A percentile compares a stretch with the other conserved stretches of the same genome.
Conservation (phyloP, 1,140 invertebrate species). For the Halyomorpha halys region DNA sequence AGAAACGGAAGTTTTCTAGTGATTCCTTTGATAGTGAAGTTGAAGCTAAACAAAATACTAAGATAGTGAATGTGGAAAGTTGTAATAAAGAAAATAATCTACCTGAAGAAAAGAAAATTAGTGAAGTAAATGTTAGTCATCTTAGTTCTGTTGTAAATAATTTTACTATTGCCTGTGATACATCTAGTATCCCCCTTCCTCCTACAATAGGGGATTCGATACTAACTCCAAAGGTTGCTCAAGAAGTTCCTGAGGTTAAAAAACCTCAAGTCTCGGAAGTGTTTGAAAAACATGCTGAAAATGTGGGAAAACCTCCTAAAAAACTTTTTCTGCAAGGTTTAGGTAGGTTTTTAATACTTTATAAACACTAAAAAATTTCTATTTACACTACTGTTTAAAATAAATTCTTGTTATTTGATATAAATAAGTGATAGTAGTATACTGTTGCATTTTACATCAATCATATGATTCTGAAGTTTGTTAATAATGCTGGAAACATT, state of each 20-base stretch:
- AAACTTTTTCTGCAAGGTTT: neutral
- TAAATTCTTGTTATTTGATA: no score
- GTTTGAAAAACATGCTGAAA: conserved; percentile 10
- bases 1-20: conserved; percentile 26
- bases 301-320: neutral
- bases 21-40: conserved; percentile 33
- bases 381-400: no score
- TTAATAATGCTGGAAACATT: no score
- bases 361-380: neutral
- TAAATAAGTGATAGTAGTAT: no score
- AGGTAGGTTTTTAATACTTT: conserved; percentile 3
- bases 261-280: conserved; percentile 7
- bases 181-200: conserved; percentile 1
- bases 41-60: conserved; percentile 47
- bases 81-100: conserved; percentile 25
- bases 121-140: neutral
- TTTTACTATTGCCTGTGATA: conserved; percentile 5
- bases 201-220: neutral
- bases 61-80: conserved; percentile 43
- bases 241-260: neutral
- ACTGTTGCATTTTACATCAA: no score
- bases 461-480: no score
- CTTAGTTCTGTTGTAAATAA: conserved; percentile 23
- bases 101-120: neutral
- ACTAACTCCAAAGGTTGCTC: neutral